A percentile compares a stretch with the other conserved stretches of the same genome.
These are phyloP conservation scores for Pseudorhiza aurosa DNA, from an alignment of 30 jellyfish, hydroid and myxozoan species.

Conservation along the genomic window DNA sequence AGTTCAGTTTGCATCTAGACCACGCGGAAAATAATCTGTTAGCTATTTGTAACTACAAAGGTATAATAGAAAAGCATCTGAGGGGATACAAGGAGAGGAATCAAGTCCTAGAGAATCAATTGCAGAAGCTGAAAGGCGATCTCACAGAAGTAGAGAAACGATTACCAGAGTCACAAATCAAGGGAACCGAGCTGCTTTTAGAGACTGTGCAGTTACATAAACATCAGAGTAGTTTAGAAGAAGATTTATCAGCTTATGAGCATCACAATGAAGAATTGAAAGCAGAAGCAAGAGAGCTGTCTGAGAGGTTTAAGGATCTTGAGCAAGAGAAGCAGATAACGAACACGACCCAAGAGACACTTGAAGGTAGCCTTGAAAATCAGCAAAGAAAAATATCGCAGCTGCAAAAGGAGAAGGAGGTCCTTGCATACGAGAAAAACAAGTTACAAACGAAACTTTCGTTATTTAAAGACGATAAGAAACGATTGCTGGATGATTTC, in stretches of 20 bases:
- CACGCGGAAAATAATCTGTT: conserved; percentile 78
- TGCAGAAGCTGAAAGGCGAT: conserved; percentile 66
- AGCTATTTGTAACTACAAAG: conserved; percentile 71
- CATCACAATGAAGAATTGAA: conserved; percentile 60
- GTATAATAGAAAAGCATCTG: conserved; percentile 72
- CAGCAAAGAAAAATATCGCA: conserved; percentile 75
- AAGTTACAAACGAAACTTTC: conserved; percentile 81
- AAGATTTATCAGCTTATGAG: conserved; percentile 64
- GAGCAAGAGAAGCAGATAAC: conserved; percentile 83
- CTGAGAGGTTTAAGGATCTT: conserved; percentile 81
- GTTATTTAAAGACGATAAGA: conserved; percentile 86
- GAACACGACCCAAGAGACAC: conserved; percentile 78
- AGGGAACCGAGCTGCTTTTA: conserved; percentile 78
- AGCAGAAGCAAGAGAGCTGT: conserved; percentile 80
- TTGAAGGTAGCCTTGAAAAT: conserved; percentile 83
- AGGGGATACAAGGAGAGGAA: conserved; percentile 80
- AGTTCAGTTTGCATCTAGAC: conserved; percentile 68
- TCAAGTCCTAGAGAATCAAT: conserved; percentile 74
- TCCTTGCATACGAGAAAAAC: conserved; percentile 79
- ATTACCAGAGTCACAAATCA: conserved; percentile 53
- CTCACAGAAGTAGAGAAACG: conserved; percentile 76
- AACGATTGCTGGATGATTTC: conserved; percentile 92
- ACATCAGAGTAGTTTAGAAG: conserved; percentile 77
- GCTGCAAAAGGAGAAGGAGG: conserved; percentile 82
- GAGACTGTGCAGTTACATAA: conserved; percentile 81